phyloP scores from a whole-genome alignment of 2,797 vertebrate genomes.

The Strix occidentalis region DNA sequence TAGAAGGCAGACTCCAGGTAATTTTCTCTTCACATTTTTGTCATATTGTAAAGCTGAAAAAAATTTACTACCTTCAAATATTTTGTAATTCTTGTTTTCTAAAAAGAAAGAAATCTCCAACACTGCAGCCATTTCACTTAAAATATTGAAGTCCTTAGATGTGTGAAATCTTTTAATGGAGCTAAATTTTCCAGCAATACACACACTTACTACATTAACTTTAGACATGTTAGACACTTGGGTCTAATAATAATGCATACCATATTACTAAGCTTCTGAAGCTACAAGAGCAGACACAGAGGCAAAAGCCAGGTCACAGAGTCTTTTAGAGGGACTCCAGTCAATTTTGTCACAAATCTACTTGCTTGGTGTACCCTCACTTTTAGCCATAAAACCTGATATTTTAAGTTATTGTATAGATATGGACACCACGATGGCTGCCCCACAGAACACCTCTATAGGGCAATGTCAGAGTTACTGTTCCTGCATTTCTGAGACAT shows the following conservation, averaged over 20 bases:
- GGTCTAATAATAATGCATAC: not conserved
- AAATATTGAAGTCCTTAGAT: not conserved
- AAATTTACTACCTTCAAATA: not conserved
- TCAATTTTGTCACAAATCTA: not conserved
- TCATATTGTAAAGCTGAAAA: not conserved
- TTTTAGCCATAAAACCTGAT: not conserved
- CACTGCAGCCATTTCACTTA: not conserved
- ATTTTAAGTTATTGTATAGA: not conserved
- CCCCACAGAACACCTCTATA: rapidly evolving
- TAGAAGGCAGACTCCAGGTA: not conserved
- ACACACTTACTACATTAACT: not conserved
- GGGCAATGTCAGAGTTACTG: not conserved
- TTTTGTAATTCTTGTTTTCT: not conserved
- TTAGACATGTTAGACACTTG: not conserved
- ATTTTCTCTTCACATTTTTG: not conserved
- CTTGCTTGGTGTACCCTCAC: not conserved
- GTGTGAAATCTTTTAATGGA: not conserved
- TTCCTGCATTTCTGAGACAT: not conserved
- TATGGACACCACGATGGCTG: rapidly evolving
- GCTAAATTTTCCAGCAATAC: not conserved
- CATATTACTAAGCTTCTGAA: not conserved
- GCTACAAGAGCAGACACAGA: not conserved
- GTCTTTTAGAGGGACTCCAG: not conserved
- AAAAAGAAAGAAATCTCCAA: not conserved
- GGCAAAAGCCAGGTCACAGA: not conserved